These are phyloP conservation scores for Ethmia dodecea DNA, from an alignment of 2,888 invertebrate species.

Conservation along the genomic window DNA sequence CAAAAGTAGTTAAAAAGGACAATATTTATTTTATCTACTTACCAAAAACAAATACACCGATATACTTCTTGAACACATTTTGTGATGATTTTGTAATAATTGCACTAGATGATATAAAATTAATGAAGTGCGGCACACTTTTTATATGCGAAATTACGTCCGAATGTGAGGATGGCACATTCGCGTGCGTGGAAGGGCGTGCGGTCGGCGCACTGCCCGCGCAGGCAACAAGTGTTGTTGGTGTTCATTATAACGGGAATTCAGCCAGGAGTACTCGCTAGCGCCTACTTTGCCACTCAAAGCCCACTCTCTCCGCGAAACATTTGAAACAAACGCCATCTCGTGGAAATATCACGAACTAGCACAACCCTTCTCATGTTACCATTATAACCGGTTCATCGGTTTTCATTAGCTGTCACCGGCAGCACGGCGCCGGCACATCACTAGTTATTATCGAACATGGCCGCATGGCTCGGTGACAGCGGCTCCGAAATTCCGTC, in stretches of 20 bases:
- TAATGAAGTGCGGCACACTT: conserved; percentile 43
- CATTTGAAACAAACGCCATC: conserved; percentile 50
- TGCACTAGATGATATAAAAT: conserved; percentile 34
- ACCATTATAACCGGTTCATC: conserved; percentile 6
- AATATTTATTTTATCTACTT: conserved; percentile 30
- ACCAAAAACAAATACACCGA: conserved; percentile 54
- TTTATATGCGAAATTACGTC: conserved; percentile 57
- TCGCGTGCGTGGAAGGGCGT: conserved; percentile 69
- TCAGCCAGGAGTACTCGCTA: conserved; percentile 62
- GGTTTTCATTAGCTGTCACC: conserved; percentile 8
- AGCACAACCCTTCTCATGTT: conserved; percentile 17
- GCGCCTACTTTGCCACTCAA: conserved; percentile 44
- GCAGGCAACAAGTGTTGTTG: conserved; percentile 67
- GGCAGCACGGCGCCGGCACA: conserved; percentile 21
- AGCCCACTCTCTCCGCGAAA: conserved; percentile 34
- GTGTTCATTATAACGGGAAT: conserved; percentile 72
- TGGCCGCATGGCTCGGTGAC: conserved; percentile 65
- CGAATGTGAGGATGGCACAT: conserved; percentile 66
- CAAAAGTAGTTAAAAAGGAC: conserved; percentile 9
- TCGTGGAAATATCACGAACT: conserved; percentile 18
- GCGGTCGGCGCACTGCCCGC: conserved; percentile 75
- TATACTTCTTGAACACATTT: conserved; percentile 60
- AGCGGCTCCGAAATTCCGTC: conserved; percentile 33
- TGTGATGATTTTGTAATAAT: conserved; percentile 27
- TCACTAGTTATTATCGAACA: conserved; percentile 40